Evolutionary conservation across 2,797 vertebrate species (phyloP).

Genomic region (Bovichtus diacanthus): DNA sequence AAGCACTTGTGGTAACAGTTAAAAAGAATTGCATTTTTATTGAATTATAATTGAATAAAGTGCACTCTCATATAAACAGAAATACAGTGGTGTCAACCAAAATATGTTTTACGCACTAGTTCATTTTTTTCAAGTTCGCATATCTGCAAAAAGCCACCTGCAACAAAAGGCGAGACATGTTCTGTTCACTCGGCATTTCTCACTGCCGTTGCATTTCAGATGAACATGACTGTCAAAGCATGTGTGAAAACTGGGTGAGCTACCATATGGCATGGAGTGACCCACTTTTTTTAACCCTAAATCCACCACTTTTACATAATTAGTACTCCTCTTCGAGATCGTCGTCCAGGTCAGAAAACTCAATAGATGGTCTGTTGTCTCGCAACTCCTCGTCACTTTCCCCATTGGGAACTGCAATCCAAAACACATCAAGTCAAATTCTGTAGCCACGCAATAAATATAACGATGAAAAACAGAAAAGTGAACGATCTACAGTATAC

Average conservation of each 20-base stretch:
- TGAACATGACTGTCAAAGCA: slow-evolving; percentile 45
- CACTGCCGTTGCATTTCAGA: slow-evolving; percentile 29
- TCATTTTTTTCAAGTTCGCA: slow-evolving; percentile 66
- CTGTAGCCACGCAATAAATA: neutral
- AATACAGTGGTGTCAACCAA: slow-evolving; percentile 54
- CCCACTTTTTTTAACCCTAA: slow-evolving; percentile 3
- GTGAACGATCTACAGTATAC: too few relatives aligned
- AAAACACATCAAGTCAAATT: slow-evolving; percentile 25
- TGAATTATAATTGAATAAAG: slow-evolving; percentile 66
- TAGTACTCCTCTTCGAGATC: slow-evolving; percentile 82
- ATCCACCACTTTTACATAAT: slow-evolving; percentile 18
- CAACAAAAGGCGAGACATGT: slow-evolving; percentile 41
- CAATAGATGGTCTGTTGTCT: slow-evolving; percentile 86
- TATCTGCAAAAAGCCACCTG: slow-evolving; percentile 65
- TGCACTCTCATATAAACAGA: slow-evolving; percentile 67
- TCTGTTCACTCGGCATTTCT: slow-evolving; percentile 30
- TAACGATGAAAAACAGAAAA: neutral
- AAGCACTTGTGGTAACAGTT: slow-evolving; percentile 84
- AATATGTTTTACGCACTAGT: slow-evolving; percentile 31
- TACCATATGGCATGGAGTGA: slow-evolving; percentile 31
- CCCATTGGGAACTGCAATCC: slow-evolving; percentile 88
- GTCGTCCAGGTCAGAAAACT: slow-evolving; percentile 87
- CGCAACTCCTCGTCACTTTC: slow-evolving; percentile 88
- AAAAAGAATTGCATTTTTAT: slow-evolving; percentile 63
- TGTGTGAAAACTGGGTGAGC: slow-evolving; percentile 45